Conservation (phyloP, 2,888 invertebrate genomes). For the Tiliacea aurago region DNA sequence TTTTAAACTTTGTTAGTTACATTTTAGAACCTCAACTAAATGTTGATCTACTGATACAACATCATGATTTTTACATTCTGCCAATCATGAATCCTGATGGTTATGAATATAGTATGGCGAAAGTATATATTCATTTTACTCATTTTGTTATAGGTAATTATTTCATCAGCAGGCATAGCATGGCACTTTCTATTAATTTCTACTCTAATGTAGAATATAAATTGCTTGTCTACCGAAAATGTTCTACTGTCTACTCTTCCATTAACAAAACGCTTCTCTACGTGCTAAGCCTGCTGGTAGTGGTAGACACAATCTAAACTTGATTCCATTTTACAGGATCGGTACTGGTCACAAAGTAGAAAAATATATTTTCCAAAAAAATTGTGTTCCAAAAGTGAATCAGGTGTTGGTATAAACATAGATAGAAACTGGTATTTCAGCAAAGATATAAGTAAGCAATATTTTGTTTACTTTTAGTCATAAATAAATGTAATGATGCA, state of each 20-base stretch:
- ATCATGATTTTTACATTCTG: conserved; percentile 81
- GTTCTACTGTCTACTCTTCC: too few species aligned
- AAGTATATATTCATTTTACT: conserved; percentile 68
- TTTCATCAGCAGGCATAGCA: background rate
- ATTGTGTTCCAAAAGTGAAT: conserved; percentile 65
- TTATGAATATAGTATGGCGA: conserved; percentile 76
- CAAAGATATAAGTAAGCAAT: conserved; percentile 52
- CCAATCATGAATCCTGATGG: conserved; percentile 87
- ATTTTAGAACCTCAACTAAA: conserved; percentile 67
- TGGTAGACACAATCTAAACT: background rate
- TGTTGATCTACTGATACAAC: conserved; percentile 63
- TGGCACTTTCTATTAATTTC: too few species aligned
- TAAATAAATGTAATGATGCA: background rate
- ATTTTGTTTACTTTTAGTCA: conserved; percentile 4
- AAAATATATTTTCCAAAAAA: conserved; percentile 73
- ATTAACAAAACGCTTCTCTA: too few species aligned
- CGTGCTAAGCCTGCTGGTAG: background rate
- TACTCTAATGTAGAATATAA: too few species aligned
- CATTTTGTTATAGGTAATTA: background rate
- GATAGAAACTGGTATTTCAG: conserved; percentile 82
- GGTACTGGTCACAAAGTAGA: conserved; percentile 82
- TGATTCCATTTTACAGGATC: conserved; percentile 71
- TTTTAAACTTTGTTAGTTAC: conserved; percentile 74
- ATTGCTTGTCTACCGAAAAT: too few species aligned
- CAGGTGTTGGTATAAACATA: conserved; percentile 79